A percentile compares a stretch with the other conserved stretches of the same genome.
Evolutionary conservation across 2,113 vertebrate species (phyloP).

Genomic region (Nicator chloris): DNA sequence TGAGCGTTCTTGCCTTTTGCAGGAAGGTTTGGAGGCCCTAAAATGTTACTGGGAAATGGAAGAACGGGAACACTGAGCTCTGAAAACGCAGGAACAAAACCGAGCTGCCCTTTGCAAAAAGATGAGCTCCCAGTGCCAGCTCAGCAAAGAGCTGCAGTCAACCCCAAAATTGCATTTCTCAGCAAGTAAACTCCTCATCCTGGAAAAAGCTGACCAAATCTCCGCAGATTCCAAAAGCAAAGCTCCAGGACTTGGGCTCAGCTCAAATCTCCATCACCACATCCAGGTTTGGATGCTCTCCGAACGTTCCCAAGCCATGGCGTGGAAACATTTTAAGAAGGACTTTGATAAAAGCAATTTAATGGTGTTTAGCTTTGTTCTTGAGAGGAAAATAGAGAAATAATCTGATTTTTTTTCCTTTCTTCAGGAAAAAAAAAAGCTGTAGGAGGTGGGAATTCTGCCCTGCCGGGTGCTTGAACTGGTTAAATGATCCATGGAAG

Average conservation of each 20-base stretch:
- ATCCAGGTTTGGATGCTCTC: background rate
- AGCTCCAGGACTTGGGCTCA: background rate
- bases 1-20: background rate
- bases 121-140: background rate
- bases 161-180: conserved; percentile 43
- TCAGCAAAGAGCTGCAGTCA: background rate
- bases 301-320: background rate
- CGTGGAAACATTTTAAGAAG: background rate
- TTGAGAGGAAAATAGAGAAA: background rate
- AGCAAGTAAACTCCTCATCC: background rate
- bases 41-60: background rate
- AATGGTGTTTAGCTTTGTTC: background rate
- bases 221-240: background rate
- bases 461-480: background rate
- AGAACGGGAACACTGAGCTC: background rate
- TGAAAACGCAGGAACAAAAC: background rate
- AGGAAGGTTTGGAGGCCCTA: background rate
- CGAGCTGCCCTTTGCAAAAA: background rate
- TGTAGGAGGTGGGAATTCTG: background rate
- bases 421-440: background rate
- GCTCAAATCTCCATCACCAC: background rate
- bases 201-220: background rate
- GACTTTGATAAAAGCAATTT: background rate
- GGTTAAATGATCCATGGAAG: background rate
- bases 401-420: background rate